phyloP scores from a whole-genome alignment of 2,888 invertebrate species.

The Busseola fusca region DNA sequence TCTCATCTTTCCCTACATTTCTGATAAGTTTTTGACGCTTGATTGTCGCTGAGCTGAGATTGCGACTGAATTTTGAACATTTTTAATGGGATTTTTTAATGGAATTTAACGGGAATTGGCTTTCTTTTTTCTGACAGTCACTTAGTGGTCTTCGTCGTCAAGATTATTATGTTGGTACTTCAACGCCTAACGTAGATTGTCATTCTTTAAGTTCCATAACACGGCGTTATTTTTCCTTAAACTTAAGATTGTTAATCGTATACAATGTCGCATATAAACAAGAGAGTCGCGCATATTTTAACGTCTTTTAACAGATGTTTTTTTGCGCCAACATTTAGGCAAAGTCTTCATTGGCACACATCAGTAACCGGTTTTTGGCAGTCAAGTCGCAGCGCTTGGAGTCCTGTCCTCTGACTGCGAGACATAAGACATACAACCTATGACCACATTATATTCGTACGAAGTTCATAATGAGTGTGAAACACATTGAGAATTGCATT shows the following conservation, averaged over 20 bases:
- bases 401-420: conserved; percentile 20
- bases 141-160: background rate
- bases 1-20: too few species aligned
- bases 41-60: too few species aligned
- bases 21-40: too few species aligned
- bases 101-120: too few species aligned
- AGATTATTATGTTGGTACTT: background rate
- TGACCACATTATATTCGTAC: conserved; percentile 13
- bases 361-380: conserved; percentile 46
- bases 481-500: conserved; percentile 48
- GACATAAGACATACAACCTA: conserved; percentile 3
- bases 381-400: conserved; percentile 4
- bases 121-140: background rate
- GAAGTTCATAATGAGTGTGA: conserved; percentile 34
- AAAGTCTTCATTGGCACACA: conserved; percentile 44
- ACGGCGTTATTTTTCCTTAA: conserved; percentile 16
- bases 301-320: conserved; percentile 13
- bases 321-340: conserved; percentile 46
- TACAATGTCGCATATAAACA: conserved; percentile 18
- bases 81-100: too few species aligned
- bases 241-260: conserved; percentile 1
- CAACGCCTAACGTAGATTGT: background rate
- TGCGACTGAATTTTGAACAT: too few species aligned
- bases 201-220: conserved; percentile 5
- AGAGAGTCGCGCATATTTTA: conserved; percentile 19